phyloP scores from a whole-genome alignment of 2,113 vertebrate genomes.

The Hemiscyllium ocellatum region DNA sequence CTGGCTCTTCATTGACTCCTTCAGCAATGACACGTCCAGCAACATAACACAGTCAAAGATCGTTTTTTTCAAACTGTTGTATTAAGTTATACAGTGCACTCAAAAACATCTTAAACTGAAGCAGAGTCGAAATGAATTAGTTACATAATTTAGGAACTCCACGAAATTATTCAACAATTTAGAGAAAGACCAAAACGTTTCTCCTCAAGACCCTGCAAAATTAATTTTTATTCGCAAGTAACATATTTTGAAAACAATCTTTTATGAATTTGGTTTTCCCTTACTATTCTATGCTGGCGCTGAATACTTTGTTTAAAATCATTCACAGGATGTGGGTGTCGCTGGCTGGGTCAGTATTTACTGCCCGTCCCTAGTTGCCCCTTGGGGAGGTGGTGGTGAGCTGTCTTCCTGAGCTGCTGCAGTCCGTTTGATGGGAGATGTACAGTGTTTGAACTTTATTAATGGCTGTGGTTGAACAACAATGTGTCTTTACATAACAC shows the following conservation, averaged over 20 bases:
- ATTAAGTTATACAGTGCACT: background rate
- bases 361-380: no score
- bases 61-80: background rate
- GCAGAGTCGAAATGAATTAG: background rate
- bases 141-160: background rate
- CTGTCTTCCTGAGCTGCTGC: no score
- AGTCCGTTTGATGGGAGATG: no score
- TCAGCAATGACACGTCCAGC: background rate
- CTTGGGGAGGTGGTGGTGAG: no score
- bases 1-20: background rate
- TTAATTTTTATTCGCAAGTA: background rate
- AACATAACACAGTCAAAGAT: background rate
- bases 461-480: background rate
- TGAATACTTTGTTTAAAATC: no score
- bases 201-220: background rate
- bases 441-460: background rate
- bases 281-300: background rate
- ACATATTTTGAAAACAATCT: background rate
- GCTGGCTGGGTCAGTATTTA: no score
- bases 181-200: background rate
- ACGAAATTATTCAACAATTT: background rate
- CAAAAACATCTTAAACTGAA: slow-evolving; percentile 5
- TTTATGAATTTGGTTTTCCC: background rate
- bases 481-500: background rate
- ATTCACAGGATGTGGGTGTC: no score